These are phyloP conservation scores for Chaetura pelagica DNA, from an alignment of 2,113 vertebrate species.

Conservation along the genomic window DNA sequence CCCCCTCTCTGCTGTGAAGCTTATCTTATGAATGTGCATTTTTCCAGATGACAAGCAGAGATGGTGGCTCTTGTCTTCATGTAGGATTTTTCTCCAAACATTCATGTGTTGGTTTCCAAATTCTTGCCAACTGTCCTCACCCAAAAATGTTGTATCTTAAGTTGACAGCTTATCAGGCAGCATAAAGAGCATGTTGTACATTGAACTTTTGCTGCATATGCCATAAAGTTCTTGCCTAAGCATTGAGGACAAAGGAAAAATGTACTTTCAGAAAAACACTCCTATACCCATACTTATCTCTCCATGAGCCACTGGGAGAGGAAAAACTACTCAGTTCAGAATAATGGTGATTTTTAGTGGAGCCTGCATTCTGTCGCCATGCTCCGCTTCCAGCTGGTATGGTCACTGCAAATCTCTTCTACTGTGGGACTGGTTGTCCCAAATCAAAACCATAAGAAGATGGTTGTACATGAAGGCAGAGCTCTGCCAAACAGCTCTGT, in stretches of 20 bases:
- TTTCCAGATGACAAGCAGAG: background rate
- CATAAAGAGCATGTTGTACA: accelerated
- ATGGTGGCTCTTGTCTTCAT: background rate
- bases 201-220: background rate
- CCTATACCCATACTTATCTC: background rate
- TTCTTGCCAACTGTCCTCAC: background rate
- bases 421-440: background rate
- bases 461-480: accelerated
- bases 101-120: background rate
- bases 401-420: background rate
- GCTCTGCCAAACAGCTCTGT: accelerated
- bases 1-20: background rate
- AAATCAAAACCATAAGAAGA: accelerated
- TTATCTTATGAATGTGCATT: accelerated
- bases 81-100: background rate
- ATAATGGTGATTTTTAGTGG: background rate
- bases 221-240: background rate
- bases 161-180: background rate
- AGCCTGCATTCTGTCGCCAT: accelerated
- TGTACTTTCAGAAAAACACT: background rate
- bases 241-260: background rate
- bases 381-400: accelerated
- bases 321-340: background rate
- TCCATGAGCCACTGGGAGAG: background rate
- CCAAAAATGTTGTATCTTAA: background rate